A percentile compares a stretch with the other conserved stretches of the same genome.
These are phyloP conservation scores for Phenganax subtilis DNA, from an alignment of 92 coral and sea anemone species.

Conservation along the genomic window DNA sequence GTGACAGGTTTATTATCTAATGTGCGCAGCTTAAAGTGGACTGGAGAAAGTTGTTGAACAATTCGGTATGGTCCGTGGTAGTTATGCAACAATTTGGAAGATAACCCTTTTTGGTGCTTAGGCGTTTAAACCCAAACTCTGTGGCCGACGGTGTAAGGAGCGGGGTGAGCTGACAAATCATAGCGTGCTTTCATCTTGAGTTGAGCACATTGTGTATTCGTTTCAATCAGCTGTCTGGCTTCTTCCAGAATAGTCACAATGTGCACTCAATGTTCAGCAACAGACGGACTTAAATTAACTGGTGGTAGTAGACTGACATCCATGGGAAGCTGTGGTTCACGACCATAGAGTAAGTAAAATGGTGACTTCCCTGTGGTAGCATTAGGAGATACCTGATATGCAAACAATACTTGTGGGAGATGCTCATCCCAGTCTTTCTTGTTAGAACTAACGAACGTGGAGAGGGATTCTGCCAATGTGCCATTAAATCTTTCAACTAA, in stretches of 20 bases:
- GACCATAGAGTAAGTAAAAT: conserved; percentile 49
- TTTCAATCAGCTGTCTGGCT: conserved; percentile 6
- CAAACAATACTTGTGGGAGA: conserved; percentile 48
- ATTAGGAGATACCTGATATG: conserved; percentile 43
- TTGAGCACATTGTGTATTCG: no score
- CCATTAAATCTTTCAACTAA: conserved; percentile 45
- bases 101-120: background rate
- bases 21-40: conserved; percentile 41
- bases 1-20: conserved; percentile 47
- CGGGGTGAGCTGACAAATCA: background rate
- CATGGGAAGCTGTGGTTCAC: conserved; percentile 50
- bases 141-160: background rate
- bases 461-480: conserved; percentile 40
- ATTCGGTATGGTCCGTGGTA: conserved; percentile 54
- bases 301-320: conserved; percentile 47
- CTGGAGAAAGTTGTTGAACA: conserved; percentile 31
- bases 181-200: conserved; percentile 21
- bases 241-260: conserved; percentile 41
- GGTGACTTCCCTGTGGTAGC: conserved; percentile 51
- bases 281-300: conserved; percentile 34
- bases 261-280: conserved; percentile 30
- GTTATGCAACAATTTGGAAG: conserved; percentile 47
- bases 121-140: background rate
- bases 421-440: conserved; percentile 57
- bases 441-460: conserved; percentile 43